These are phyloP conservation scores for Cotesia glomerata DNA, from an alignment of 1,140 invertebrate species.

Conservation along the genomic window DNA sequence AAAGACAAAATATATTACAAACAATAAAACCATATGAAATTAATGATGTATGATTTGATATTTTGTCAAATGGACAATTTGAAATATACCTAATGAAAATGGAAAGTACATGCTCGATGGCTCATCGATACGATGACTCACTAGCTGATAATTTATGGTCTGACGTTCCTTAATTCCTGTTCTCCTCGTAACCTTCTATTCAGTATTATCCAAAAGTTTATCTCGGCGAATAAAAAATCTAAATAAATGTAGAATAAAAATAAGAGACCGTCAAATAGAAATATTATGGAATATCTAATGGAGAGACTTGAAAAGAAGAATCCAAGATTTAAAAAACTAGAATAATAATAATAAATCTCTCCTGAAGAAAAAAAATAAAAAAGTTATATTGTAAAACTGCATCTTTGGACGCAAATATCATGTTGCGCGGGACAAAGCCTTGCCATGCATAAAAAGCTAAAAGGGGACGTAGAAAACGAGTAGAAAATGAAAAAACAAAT, in stretches of 20 bases:
- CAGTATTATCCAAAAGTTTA: neutral
- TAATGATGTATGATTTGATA: too few relatives aligned
- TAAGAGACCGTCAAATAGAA: neutral
- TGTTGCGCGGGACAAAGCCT: too few relatives aligned
- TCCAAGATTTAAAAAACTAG: too few relatives aligned
- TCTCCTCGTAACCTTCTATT: neutral
- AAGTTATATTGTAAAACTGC: too few relatives aligned
- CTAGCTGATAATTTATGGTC: neutral
- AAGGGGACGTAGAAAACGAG: neutral
- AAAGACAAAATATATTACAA: too few relatives aligned
- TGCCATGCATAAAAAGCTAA: neutral
- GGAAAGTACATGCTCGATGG: neutral
- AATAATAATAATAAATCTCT: too few relatives aligned
- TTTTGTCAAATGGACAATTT: too few relatives aligned
- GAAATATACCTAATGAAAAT: neutral
- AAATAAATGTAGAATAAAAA: neutral
- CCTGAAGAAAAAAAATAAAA: too few relatives aligned
- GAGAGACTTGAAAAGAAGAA: neutral
- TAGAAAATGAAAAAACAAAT: neutral
- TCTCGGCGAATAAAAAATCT: neutral
- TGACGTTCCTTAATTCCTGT: neutral
- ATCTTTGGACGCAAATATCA: too few relatives aligned
- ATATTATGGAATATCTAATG: neutral
- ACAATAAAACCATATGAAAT: too few relatives aligned
- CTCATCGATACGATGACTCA: neutral